Conservation (phyloP, 2,888 invertebrate species). For the Malacosoma neustria region DNA sequence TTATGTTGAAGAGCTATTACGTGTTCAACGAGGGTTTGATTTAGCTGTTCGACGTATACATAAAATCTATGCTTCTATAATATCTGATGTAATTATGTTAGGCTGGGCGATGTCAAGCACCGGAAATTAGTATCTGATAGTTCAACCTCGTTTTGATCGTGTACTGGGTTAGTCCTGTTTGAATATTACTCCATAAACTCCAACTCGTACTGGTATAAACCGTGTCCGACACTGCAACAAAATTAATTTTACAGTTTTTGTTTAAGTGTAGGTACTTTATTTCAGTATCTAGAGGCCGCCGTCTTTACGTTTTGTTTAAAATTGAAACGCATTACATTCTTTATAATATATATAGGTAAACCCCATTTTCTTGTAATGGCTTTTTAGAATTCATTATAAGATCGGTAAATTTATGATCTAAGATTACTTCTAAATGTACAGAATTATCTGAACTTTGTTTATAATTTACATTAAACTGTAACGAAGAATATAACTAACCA, state of each 20-base stretch:
- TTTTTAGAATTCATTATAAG: no score
- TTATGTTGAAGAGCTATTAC: conserved; percentile 17
- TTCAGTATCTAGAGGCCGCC: background rate
- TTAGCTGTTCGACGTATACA: conserved; percentile 3
- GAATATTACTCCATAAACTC: background rate
- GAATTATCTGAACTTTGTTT: conserved; percentile 5
- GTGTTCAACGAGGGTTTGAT: conserved; percentile 19
- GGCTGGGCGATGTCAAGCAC: conserved; percentile 34
- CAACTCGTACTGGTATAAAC: no score
- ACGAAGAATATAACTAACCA: conserved; percentile 4
- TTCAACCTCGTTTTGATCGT: background rate
- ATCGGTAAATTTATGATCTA: conserved; percentile 5
- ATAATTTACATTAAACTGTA: conserved; percentile 10
- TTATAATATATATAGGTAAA: no score
- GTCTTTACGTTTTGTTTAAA: background rate
- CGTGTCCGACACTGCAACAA: no score
- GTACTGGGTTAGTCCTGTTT: background rate
- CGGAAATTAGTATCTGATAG: conserved; percentile 59
- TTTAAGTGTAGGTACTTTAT: background rate
- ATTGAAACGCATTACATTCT: background rate
- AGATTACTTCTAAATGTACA: no score
- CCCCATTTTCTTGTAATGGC: no score
- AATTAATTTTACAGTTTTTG: no score
- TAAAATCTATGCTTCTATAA: conserved; percentile 30
- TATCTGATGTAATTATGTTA: conserved; percentile 38